These are phyloP conservation scores for Terebella lapidaria DNA, from an alignment of 2,888 invertebrate species.

Conservation along the genomic window DNA sequence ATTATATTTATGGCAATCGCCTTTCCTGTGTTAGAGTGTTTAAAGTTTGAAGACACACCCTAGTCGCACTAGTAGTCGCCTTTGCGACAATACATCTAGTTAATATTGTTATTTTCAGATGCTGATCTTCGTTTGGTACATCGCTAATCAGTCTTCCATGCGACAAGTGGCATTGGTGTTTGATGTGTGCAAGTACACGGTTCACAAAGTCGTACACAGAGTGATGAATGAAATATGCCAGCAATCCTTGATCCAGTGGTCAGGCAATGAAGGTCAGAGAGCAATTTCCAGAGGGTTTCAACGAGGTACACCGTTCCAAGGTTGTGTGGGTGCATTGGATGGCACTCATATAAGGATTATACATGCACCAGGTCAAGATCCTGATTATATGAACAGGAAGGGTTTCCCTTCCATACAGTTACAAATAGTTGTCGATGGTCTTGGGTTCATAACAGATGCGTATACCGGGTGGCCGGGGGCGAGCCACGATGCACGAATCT, in stretches of 20 bases:
- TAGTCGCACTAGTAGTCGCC: no score
- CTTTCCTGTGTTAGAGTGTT: no score
- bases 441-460: slow-evolving; percentile 11
- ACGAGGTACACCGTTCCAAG: background rate
- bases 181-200: background rate
- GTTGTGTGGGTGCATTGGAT: background rate
- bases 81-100: no score
- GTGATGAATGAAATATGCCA: background rate
- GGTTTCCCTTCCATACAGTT: background rate
- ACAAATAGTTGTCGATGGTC: background rate
- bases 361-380: background rate
- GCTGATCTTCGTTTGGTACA: background rate
- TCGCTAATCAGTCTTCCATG: background rate
- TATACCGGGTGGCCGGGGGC: slow-evolving; percentile 25
- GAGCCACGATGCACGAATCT: slow-evolving; percentile 25
- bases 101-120: no score
- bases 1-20: no score
- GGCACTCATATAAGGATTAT: background rate
- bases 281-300: background rate
- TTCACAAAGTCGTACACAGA: background rate
- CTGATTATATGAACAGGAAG: background rate
- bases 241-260: background rate
- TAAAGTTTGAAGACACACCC: no score
- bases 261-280: background rate
- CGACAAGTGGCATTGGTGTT: background rate